Evolutionary conservation across 2,797 vertebrate genomes (phyloP), one percentile per base, ranked within the genome.

Genomic region (Megalops cyprinoides): DNA sequence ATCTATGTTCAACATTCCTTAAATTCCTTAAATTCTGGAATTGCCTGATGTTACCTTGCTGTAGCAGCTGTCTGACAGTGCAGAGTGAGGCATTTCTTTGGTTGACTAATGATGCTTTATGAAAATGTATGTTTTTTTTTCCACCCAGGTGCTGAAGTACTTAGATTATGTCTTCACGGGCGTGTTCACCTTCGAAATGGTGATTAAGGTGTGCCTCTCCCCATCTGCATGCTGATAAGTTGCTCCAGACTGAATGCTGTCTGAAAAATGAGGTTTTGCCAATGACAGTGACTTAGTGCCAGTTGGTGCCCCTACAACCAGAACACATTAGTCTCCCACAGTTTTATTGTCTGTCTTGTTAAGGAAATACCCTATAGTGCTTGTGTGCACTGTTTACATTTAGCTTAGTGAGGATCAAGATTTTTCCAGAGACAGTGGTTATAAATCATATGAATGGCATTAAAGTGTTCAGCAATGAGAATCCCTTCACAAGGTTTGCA

Each of bases 121-220:
- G 8, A 55, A 53, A 20, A 37, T 51, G 9, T 5, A 20, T 31
- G 42, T 56, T 8, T 44, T 48, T 23, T 42, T 8, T 65, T 39
- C 34, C 67, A 81, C 55, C 79, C 84, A 99, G 98, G 96, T 96
- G 85, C 95, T 99, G 78, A 99, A 99, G 84, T 99, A 99, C 89
- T 92, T 99, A 94, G 98, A 99, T 91, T 99, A 99, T 80, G 96
- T 99, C 79, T 99, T 99, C 79, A 99, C 98, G 0, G 98, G 98
- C 0, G 98, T 99, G 85, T 99, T 99, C 87, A 99, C 98, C 14
- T 99, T 99, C 85, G 98, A 99, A 93, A 99, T 99, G 98, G 97
- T 99, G 89, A 98, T 99, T 82, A 99, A 99, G 98, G 98, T 99
- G 90, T 96, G 93, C 34, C 3, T 28, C 39, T 31, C 65, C 62